Evolutionary conservation across 1,140 invertebrate species (phyloP).

Genomic region (Gryon sp.): DNA sequence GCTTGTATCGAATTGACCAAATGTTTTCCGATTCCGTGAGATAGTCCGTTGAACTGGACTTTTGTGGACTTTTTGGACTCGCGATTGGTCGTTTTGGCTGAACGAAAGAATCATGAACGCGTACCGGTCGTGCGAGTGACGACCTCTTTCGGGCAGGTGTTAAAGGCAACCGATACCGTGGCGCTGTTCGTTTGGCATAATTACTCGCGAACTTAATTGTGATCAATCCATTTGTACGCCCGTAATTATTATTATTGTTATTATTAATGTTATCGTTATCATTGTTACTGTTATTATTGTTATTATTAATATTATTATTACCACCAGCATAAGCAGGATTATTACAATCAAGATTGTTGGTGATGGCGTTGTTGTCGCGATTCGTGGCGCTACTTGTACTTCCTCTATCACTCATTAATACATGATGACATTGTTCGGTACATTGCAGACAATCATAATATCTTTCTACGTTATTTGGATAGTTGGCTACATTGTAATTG

Average conservation of each 20-base stretch:
- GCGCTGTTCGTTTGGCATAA: background rate
- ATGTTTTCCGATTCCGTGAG: slow-evolving; percentile 61
- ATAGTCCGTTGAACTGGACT: slow-evolving; percentile 37
- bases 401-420: slow-evolving; percentile 65
- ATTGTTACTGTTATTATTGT: too few relatives aligned
- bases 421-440: slow-evolving; percentile 75
- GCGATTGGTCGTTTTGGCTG: slow-evolving; percentile 62
- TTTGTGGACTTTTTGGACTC: background rate
- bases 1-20: slow-evolving; percentile 72
- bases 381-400: slow-evolving; percentile 58
- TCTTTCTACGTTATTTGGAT: slow-evolving; percentile 68
- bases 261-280: too few relatives aligned
- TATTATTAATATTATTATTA: too few relatives aligned
- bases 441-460: slow-evolving; percentile 79
- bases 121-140: slow-evolving; percentile 72
- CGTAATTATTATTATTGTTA: too few relatives aligned
- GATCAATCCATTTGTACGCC: background rate
- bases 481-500: slow-evolving; percentile 64
- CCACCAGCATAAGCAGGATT: too few relatives aligned
- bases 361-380: slow-evolving; percentile 18
- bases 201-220: slow-evolving; percentile 23
- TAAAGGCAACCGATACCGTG: slow-evolving; percentile 16
- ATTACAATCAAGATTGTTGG: too few relatives aligned
- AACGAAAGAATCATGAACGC: slow-evolving; percentile 72
- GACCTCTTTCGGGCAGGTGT: slow-evolving; percentile 72